Percentiles rank a stretch among this genome's conserved stretches.
phyloP scores from a whole-genome alignment of 2,888 invertebrate genomes.

The Hesperia comma region DNA sequence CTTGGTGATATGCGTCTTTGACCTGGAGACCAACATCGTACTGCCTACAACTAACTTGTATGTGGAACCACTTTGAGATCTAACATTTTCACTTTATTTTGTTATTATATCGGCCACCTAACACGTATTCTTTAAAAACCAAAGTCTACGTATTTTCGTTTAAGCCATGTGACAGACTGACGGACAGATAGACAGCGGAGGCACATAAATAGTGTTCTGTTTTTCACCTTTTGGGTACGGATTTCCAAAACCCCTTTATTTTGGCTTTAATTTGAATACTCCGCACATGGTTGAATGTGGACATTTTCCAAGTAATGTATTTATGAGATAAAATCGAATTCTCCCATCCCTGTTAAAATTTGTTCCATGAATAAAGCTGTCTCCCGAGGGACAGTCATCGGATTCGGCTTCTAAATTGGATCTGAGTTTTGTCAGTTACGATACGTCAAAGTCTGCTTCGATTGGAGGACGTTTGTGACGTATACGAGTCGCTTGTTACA shows the following conservation, averaged over 20 bases:
- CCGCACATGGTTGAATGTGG: conserved; percentile 1
- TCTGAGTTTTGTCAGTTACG: conserved; percentile 65
- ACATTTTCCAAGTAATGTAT: conserved; percentile 23
- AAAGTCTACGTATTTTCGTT: too few species aligned
- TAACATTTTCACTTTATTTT: too few species aligned
- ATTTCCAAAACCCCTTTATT: neutral
- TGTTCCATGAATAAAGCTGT: conserved; percentile 68
- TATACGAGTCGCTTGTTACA: conserved; percentile 42
- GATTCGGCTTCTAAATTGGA: conserved; percentile 74
- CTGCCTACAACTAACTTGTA: too few species aligned
- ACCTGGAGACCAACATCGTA: too few species aligned
- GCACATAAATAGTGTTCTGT: too few species aligned
- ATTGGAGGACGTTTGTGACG: conserved; percentile 46
- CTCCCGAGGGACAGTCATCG: conserved; percentile 69
- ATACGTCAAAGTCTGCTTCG: conserved; percentile 63
- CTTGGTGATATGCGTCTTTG: too few species aligned
- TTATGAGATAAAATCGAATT: conserved; percentile 35
- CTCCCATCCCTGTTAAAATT: conserved; percentile 54
- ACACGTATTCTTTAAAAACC: too few species aligned
- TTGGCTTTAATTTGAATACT: conserved; percentile 1
- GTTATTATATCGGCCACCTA: too few species aligned
- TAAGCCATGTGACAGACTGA: too few species aligned
- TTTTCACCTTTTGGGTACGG: too few species aligned
- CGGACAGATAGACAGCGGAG: too few species aligned
- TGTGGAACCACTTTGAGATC: too few species aligned